Evolutionary conservation across 2,888 invertebrate genomes (phyloP).

Genomic region (Nomada fabriciana): DNA sequence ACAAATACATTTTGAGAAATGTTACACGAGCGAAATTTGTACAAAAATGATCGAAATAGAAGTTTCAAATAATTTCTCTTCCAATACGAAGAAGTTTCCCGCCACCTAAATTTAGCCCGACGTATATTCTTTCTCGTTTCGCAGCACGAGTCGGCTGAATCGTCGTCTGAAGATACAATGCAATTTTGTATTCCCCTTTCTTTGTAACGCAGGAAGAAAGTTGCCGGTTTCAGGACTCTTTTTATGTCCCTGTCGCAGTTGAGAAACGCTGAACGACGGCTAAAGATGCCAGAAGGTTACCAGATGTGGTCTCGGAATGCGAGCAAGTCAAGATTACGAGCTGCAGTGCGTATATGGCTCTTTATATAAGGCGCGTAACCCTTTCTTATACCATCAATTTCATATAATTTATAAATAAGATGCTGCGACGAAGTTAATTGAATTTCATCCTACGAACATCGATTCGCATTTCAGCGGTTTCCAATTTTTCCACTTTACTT

Average conservation of each 20-base stretch:
- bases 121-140: not conserved
- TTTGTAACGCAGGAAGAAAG: not conserved
- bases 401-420: no score
- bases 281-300: constrained; percentile 32
- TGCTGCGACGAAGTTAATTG: no score
- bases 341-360: not conserved
- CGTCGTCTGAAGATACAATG: not conserved
- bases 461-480: no score
- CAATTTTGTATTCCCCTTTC: constrained; percentile 6
- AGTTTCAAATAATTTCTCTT: no score
- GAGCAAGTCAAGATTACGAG: constrained; percentile 27
- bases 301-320: constrained; percentile 45
- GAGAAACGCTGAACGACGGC: constrained; percentile 3
- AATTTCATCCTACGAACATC: no score
- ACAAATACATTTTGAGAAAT: no score
- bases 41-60: no score
- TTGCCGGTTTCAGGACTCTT: not conserved
- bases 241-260: constrained; percentile 15
- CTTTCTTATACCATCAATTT: no score
- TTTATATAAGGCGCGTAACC: no score
- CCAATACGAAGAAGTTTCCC: no score
- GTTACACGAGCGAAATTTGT: no score
- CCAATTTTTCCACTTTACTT: no score
- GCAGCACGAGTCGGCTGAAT: not conserved
- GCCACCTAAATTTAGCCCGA: not conserved